Conservation (phyloP, 2,113 vertebrate species). For the Lathamus discolor region DNA sequence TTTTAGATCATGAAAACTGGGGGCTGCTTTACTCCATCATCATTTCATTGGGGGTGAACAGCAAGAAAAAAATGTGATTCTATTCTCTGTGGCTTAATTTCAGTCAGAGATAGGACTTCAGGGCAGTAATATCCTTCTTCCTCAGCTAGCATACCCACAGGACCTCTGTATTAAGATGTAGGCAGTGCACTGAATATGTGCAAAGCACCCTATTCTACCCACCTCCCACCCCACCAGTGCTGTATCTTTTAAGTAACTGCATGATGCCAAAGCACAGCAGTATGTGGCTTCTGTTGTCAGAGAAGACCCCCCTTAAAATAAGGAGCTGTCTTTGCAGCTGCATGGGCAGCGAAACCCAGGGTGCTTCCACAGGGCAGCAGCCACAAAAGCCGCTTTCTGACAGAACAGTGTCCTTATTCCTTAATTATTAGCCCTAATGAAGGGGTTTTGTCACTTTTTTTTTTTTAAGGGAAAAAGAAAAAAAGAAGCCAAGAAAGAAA, state of each 20-base stretch:
- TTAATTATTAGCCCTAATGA: conserved; percentile 71
- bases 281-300: not conserved
- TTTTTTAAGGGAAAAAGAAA: not conserved
- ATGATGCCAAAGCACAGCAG: not conserved
- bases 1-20: not conserved
- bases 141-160: not conserved
- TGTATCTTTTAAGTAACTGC: not conserved
- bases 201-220: not conserved
- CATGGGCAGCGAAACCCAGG: not conserved
- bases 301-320: not conserved
- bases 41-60: not conserved
- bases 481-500: not conserved
- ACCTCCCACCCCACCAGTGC: not conserved
- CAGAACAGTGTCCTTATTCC: conserved; percentile 38
- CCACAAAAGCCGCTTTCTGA: conserved; percentile 51
- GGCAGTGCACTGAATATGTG: not conserved
- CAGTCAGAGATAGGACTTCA: not conserved
- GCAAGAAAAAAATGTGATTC: not conserved
- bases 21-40: not conserved
- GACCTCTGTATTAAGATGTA: not conserved
- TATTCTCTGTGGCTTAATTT: not conserved
- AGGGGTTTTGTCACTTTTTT: conserved; percentile 31
- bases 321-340: not conserved
- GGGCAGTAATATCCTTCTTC: not conserved
- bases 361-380: conserved; percentile 19